These are phyloP conservation scores for Opisthocomus hoazin DNA, from an alignment of 2,113 vertebrate genomes.

Conservation along the genomic window DNA sequence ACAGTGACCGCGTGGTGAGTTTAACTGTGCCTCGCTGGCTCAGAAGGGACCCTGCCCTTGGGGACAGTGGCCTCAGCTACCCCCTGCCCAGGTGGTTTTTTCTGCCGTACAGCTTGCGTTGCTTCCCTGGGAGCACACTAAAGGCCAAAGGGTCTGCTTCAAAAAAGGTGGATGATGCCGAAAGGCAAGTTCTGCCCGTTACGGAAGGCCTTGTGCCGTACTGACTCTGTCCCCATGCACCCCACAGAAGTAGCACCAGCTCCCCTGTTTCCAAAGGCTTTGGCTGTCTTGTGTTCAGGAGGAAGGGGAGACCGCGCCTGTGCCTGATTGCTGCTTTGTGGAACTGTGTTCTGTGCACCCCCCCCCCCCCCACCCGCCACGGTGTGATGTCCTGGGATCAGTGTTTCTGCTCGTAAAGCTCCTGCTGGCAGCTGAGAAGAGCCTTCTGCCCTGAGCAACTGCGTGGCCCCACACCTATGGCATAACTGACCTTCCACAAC, in stretches of 20 bases:
- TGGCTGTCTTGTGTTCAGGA: background rate
- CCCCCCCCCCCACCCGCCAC: no score
- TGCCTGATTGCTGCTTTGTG: background rate
- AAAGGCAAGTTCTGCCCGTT: background rate
- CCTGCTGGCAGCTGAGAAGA: background rate
- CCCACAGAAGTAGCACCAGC: rapidly evolving
- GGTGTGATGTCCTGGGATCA: rapidly evolving
- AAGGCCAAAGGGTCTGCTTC: rapidly evolving
- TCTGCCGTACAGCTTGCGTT: rapidly evolving
- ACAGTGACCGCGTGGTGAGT: rapidly evolving
- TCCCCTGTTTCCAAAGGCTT: background rate
- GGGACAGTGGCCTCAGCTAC: rapidly evolving
- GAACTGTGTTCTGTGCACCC: background rate
- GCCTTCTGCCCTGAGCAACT: background rate
- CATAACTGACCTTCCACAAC: background rate
- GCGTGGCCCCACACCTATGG: background rate
- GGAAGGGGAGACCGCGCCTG: no score
- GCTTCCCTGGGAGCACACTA: background rate
- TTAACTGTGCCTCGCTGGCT: background rate
- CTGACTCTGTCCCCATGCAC: background rate
- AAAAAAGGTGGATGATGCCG: no score
- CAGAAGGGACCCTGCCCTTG: rapidly evolving
- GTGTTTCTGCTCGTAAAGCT: background rate
- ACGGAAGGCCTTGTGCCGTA: rapidly evolving
- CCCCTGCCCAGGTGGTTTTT: rapidly evolving